Evolutionary conservation across 2,797 vertebrate genomes (phyloP).

Genomic region (Megalops cyprinoides): DNA sequence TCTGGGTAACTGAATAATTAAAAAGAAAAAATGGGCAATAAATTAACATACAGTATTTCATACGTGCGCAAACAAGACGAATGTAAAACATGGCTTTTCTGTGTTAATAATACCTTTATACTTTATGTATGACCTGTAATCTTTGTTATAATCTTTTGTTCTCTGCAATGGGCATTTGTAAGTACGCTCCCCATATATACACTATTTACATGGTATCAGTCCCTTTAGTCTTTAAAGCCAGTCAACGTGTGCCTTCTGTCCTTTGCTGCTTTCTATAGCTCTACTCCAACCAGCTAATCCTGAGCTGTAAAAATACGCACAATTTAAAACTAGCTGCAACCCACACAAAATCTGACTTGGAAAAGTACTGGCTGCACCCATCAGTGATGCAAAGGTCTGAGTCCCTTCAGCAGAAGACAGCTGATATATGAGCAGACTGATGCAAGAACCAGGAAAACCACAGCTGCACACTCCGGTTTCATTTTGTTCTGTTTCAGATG

Average conservation of each 20-base stretch:
- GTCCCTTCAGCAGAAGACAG: too few relatives aligned
- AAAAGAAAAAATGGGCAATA: conserved; percentile 37
- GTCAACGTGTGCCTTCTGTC: conserved; percentile 38
- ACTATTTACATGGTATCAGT: conserved; percentile 60
- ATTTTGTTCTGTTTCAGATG: not conserved
- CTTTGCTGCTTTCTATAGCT: conserved; percentile 32
- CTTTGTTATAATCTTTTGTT: conserved; percentile 26
- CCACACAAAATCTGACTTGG: not conserved
- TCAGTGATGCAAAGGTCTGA: not conserved
- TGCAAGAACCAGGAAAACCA: not conserved
- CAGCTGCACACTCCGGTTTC: not conserved
- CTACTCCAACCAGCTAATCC: not conserved
- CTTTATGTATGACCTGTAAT: conserved; percentile 14
- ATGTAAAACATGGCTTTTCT: conserved; percentile 23
- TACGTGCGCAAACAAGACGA: conserved; percentile 1
- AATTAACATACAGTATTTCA: conserved; percentile 38
- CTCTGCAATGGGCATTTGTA: conserved; percentile 34
- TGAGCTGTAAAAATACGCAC: conserved; percentile 6
- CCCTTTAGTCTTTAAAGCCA: not conserved
- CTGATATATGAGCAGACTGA: not conserved
- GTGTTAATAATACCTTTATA: conserved; percentile 9
- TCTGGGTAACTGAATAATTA: conserved; percentile 50
- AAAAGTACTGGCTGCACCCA: conserved; percentile 4
- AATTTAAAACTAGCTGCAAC: not conserved
- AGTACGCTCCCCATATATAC: conserved; percentile 50